Percentiles rank a stretch among this genome's conserved stretches.
These are phyloP conservation scores for Agrochola circellaris DNA, from an alignment of 2,888 invertebrate genomes.

Conservation along the genomic window DNA sequence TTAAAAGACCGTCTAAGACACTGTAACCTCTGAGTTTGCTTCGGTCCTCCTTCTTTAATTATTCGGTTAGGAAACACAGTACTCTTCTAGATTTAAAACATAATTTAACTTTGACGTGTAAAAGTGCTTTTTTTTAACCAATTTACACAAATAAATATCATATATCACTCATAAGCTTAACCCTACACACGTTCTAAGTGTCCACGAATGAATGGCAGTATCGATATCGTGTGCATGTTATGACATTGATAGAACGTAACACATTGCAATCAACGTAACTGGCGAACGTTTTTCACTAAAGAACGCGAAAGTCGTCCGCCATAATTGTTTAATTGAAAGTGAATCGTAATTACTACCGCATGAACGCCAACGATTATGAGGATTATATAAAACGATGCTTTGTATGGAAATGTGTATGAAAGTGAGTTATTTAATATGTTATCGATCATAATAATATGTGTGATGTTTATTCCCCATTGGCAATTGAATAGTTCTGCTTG, in stretches of 20 bases:
- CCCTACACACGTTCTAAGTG: background rate
- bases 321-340: conserved; percentile 59
- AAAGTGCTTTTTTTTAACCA: too few relatives aligned
- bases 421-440: conserved; percentile 41
- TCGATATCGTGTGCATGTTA: background rate
- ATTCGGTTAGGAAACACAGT: too few relatives aligned
- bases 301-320: conserved; percentile 49
- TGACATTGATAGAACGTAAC: conserved; percentile 10
- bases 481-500: background rate
- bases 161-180: background rate
- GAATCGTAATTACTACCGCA: conserved; percentile 58
- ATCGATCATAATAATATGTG: background rate
- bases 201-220: background rate
- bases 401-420: conserved; percentile 39
- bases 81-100: too few relatives aligned
- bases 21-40: too few relatives aligned
- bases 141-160: too few relatives aligned
- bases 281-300: conserved; percentile 19
- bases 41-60: too few relatives aligned
- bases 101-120: too few relatives aligned
- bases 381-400: conserved; percentile 46
- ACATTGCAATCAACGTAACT: conserved; percentile 14
- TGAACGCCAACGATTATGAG: conserved; percentile 39
- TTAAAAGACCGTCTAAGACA: too few relatives aligned
- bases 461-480: conserved; percentile 1